phyloP scores from a whole-genome alignment of 2,888 invertebrate genomes.

The Thereva unica region DNA sequence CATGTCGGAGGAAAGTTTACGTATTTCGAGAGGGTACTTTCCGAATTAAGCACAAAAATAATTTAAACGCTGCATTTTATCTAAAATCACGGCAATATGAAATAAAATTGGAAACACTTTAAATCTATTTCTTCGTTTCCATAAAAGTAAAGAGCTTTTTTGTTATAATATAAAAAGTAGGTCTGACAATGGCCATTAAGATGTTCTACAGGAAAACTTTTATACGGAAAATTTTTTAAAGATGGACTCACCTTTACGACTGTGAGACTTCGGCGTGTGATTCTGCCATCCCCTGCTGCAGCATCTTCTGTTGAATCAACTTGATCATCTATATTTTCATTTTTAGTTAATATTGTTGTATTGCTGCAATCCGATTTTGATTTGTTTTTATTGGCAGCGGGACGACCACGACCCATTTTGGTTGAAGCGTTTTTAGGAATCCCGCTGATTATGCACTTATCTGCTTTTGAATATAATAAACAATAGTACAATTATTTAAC shows the following conservation, averaged over 20 bases:
- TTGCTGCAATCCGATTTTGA: background rate
- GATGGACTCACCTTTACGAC: conserved; percentile 28
- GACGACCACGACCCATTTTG: conserved; percentile 28
- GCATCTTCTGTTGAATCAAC: conserved; percentile 14
- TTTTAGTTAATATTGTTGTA: conserved; percentile 1
- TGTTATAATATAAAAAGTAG: too few species aligned
- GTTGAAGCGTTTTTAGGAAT: background rate
- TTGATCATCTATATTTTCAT: background rate
- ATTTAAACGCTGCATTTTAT: too few species aligned
- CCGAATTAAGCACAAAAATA: too few species aligned
- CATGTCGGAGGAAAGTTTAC: too few species aligned
- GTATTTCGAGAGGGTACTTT: too few species aligned
- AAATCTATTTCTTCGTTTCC: too few species aligned
- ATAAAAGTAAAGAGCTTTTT: too few species aligned
- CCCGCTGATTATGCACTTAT: background rate
- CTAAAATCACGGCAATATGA: too few species aligned
- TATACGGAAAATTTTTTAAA: conserved; percentile 27
- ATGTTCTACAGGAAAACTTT: conserved; percentile 22
- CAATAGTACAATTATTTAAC: too few species aligned
- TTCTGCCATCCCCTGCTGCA: conserved; percentile 7
- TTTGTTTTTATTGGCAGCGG: background rate
- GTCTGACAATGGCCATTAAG: conserved; percentile 6
- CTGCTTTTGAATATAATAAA: background rate
- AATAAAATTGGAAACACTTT: too few species aligned
- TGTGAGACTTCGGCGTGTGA: conserved; percentile 16